Evolutionary conservation across 2,797 vertebrate genomes (phyloP), one percentile per base, ranked within the genome.

Genomic region (Salarias fasciatus): DNA sequence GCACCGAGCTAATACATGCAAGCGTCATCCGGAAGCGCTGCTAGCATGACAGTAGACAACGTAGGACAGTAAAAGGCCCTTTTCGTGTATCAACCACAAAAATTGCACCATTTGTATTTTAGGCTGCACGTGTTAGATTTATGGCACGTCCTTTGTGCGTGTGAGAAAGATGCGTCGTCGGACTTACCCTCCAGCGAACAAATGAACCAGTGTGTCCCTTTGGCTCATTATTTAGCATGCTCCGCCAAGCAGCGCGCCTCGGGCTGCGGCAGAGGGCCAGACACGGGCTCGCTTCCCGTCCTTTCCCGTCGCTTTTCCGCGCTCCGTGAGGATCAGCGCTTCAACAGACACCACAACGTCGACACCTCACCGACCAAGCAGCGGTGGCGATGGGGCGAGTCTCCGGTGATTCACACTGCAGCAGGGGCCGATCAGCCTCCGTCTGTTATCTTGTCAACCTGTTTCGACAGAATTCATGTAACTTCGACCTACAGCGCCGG

Each of bases 131-230:
- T 3, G 18, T 24, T 24, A n/a, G 18, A 24, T 24, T 24, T 24
- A 24, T 3, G 24, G 24, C 18, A 3, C 3, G 18, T 24, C 18
- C 24, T 3, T 24, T 24, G 18, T 24, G n/a, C n/a, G n/a, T n/a
- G n/a, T n/a, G n/a, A n/a, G n/a, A n/a, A n/a, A n/a, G n/a, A n/a
- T n/a, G n/a, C 18, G 18, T 24, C 18, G 6, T 35, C n/a, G n/a
- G 51, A 91, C 93, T 91, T 85, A 97, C 96, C 97, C 97, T 92
- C 97, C 96, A 1, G 97, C 97, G 85, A 99, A 99, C 75, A 99
- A 93, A 93, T 99, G 96, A 92, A 97, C 95, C 87, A 98, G 74
- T 56, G 97, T 98, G 84, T 99, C 96, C 88, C 94, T 94, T 93
- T 97, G 96, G 94, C 93, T 98, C 97, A 98, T 99, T 87, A 92